Evolutionary conservation across 2,797 vertebrate genomes (phyloP).

Genomic region (Pygocentrus nattereri): DNA sequence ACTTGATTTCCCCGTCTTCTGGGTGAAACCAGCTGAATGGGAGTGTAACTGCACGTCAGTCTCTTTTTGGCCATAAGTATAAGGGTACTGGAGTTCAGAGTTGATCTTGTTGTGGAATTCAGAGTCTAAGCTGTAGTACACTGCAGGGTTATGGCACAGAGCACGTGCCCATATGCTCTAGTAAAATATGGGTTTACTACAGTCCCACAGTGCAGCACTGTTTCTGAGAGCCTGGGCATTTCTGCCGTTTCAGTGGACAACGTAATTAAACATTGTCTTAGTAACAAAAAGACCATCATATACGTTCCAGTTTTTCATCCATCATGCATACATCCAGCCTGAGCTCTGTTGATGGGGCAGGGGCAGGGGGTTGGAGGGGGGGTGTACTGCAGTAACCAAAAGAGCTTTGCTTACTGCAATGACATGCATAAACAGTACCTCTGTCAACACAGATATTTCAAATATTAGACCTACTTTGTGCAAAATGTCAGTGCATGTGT

Average conservation of each 20-base stretch:
- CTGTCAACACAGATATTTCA: conserved; percentile 9
- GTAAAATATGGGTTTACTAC: background rate
- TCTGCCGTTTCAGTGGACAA: background rate
- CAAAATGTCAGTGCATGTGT: conserved; percentile 10
- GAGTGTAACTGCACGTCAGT: background rate
- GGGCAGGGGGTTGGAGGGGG: too few species aligned
- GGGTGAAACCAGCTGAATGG: too few species aligned
- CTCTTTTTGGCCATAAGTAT: conserved; percentile 28
- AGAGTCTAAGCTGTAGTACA: conserved; percentile 55
- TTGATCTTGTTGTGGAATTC: conserved; percentile 65
- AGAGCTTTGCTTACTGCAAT: conserved; percentile 1
- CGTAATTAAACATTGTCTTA: background rate
- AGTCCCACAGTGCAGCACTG: background rate
- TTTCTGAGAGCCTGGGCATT: background rate
- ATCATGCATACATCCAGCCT: background rate
- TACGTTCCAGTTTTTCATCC: background rate
- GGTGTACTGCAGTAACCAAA: background rate
- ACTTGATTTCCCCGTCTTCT: too few species aligned
- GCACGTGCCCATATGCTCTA: conserved; percentile 57
- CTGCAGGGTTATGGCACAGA: conserved; percentile 33
- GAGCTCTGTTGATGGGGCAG: background rate
- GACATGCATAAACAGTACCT: background rate
- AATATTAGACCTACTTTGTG: background rate
- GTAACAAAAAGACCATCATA: background rate
- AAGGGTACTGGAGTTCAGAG: conserved; percentile 61